A percentile compares a stretch with the other conserved stretches of the same genome.
Conservation (phyloP, 1,140 invertebrate species). For the Lasioglossum albipes region DNA sequence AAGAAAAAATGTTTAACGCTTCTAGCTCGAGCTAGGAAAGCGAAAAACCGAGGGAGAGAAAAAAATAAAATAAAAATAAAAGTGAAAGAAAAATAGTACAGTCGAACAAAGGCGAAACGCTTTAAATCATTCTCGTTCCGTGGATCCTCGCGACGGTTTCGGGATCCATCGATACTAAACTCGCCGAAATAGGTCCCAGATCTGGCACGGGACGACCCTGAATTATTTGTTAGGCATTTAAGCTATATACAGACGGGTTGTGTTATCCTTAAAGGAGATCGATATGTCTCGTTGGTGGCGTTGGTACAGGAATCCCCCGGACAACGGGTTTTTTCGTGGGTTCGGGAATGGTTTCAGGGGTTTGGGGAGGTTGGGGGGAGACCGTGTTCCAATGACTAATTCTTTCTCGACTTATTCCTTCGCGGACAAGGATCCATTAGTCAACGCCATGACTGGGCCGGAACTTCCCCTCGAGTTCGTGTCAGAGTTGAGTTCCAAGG, state of each 20-base stretch:
- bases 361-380: constrained; percentile 41
- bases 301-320: constrained; percentile 66
- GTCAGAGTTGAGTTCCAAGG: constrained; percentile 71
- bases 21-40: no score
- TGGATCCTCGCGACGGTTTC: constrained; percentile 26
- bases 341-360: no score
- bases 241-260: constrained; percentile 75
- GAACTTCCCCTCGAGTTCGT: constrained; percentile 68
- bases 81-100: neutral
- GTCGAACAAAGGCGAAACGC: constrained; percentile 32
- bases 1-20: no score
- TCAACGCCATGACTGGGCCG: constrained; percentile 70
- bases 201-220: constrained; percentile 71
- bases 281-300: constrained; percentile 77
- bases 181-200: constrained; percentile 69
- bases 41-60: no score
- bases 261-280: constrained; percentile 69
- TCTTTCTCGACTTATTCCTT: constrained; percentile 71
- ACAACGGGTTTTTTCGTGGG: constrained; percentile 9
- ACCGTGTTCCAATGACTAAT: constrained; percentile 68
- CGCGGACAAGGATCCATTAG: constrained; percentile 75
- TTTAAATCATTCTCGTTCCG: constrained; percentile 39
- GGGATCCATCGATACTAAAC: constrained; percentile 54
- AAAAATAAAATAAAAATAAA: no score
- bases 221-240: constrained; percentile 74